phyloP scores from a whole-genome alignment of 1,140 invertebrate genomes.

The Trichonephila clavipes region DNA sequence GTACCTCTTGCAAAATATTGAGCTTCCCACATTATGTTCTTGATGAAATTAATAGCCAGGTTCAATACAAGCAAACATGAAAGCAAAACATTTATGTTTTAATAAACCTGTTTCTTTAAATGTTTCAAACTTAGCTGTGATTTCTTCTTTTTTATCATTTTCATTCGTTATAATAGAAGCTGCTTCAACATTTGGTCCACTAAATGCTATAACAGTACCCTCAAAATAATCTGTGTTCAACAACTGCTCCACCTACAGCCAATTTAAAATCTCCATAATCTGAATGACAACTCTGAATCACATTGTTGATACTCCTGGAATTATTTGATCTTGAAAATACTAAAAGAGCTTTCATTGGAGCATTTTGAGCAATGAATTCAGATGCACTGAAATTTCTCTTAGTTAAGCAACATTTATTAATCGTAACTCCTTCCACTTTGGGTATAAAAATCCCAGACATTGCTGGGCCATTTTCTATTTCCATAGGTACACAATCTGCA shows the following conservation, averaged over 20 bases:
- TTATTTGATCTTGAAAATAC: constrained; percentile 28
- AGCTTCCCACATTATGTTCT: constrained; percentile 83
- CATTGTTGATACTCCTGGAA: not conserved
- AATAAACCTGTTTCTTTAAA: constrained; percentile 79
- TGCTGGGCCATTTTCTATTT: constrained; percentile 60
- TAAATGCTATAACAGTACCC: constrained; percentile 78
- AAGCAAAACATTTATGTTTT: constrained; percentile 81
- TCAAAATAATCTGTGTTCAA: constrained; percentile 69
- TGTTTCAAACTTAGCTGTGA: constrained; percentile 77
- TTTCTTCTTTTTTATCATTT: not conserved
- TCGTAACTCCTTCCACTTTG: constrained; percentile 55
- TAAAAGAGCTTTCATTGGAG: constrained; percentile 66
- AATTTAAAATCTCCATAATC: constrained; percentile 77
- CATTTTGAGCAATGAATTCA: not conserved
- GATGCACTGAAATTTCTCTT: not conserved
- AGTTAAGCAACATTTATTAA: constrained; percentile 60
- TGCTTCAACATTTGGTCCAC: constrained; percentile 79
- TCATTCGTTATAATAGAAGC: constrained; percentile 79
- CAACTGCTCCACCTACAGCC: constrained; percentile 79
- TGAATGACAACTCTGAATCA: constrained; percentile 23
- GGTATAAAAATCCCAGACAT: constrained; percentile 70
- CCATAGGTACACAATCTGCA: not conserved
- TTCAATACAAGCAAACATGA: constrained; percentile 85
- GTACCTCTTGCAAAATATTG: constrained; percentile 84
- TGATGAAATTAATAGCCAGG: constrained; percentile 81